Percentiles rank a stretch among this genome's conserved stretches.
These are phyloP conservation scores for Strigamia maritima DNA, from an alignment of 2,888 invertebrate species.

Conservation along the genomic window DNA sequence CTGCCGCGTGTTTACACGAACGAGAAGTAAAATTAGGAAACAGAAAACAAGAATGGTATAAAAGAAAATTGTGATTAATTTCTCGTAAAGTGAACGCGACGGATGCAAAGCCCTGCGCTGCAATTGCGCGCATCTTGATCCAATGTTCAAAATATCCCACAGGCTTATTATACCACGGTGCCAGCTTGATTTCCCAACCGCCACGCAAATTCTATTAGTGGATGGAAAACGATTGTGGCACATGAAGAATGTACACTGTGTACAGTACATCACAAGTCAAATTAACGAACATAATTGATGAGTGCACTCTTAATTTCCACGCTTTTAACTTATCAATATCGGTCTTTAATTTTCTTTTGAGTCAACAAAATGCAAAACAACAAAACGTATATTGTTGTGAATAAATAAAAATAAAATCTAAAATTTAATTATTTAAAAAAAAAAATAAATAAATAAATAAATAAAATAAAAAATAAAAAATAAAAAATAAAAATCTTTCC, in stretches of 20 bases:
- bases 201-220: constrained; percentile 6
- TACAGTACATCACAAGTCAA: not conserved
- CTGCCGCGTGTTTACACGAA: not conserved
- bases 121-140: not conserved
- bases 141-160: not conserved
- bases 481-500: too few species aligned
- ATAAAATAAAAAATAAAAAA: too few species aligned
- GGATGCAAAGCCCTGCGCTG: not conserved
- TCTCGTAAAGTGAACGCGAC: not conserved
- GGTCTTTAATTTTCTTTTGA: not conserved
- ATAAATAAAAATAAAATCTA: not conserved
- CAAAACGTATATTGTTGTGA: not conserved
- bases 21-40: not conserved
- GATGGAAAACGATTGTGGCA: constrained; percentile 2
- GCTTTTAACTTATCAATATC: not conserved
- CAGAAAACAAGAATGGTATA: not conserved
- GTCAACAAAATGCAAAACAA: not conserved
- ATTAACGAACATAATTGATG: not conserved
- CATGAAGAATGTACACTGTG: not conserved
- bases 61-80: not conserved
- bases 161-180: not conserved
- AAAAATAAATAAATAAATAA: too few species aligned
- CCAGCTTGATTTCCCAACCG: constrained; percentile 13
- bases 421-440: too few species aligned
- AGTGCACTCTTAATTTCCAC: not conserved